phyloP scores from a whole-genome alignment of 2,797 vertebrate genomes.

The Pterois miles region DNA sequence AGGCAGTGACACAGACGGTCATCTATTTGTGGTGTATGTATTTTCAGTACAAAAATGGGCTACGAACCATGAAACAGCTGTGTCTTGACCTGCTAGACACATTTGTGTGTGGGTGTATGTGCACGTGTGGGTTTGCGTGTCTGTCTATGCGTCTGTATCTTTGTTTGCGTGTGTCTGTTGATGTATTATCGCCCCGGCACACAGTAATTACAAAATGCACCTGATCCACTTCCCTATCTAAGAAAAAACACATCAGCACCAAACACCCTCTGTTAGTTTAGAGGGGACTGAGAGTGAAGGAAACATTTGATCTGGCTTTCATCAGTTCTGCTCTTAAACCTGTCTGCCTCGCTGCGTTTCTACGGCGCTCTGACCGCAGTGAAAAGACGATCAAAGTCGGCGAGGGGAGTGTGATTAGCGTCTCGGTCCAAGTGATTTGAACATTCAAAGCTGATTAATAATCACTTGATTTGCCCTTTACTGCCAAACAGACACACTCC shows the following conservation, averaged over 20 bases:
- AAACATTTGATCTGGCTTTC: slow-evolving; percentile 50
- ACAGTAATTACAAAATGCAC: slow-evolving; percentile 65
- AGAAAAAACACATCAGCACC: not conserved
- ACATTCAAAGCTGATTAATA: slow-evolving; percentile 62
- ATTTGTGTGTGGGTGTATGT: not conserved
- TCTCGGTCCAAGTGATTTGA: slow-evolving; percentile 52
- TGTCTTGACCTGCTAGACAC: slow-evolving; percentile 56
- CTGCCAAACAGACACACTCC: slow-evolving; percentile 10
- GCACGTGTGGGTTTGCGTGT: not conserved
- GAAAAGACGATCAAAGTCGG: slow-evolving; percentile 50
- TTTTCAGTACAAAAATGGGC: slow-evolving; percentile 48
- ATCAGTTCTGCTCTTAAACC: slow-evolving; percentile 34
- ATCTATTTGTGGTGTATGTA: slow-evolving; percentile 44
- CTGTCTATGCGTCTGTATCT: not conserved
- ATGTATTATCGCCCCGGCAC: slow-evolving; percentile 38
- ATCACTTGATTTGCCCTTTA: slow-evolving; percentile 61
- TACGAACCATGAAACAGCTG: slow-evolving; percentile 58
- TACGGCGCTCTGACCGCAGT: not conserved
- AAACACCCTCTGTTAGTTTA: slow-evolving; percentile 5
- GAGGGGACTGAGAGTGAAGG: slow-evolving; percentile 17
- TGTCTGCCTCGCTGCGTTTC: slow-evolving; percentile 15
- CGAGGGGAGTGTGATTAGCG: slow-evolving; percentile 34
- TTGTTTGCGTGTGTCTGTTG: slow-evolving; percentile 21
- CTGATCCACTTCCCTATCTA: slow-evolving; percentile 50
- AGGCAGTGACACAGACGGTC: slow-evolving; percentile 15